Percentiles rank a stretch among this genome's conserved stretches.
These are phyloP conservation scores for Ursus arctos DNA, from an alignment of 2,113 vertebrate genomes.

Conservation along the genomic window DNA sequence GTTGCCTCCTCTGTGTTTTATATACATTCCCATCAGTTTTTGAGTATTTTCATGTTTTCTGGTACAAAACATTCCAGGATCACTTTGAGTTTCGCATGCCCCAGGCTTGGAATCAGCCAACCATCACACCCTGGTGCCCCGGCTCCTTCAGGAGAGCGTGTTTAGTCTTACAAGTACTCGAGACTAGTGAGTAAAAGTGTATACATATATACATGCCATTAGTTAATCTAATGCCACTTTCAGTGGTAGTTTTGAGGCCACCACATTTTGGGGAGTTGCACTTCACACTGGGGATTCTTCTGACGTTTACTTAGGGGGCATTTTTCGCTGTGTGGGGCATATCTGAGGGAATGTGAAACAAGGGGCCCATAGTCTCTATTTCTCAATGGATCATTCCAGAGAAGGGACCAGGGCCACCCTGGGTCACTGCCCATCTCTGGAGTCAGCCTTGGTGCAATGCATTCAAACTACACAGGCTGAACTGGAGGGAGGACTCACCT, in stretches of 20 bases:
- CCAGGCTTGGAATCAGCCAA: not conserved
- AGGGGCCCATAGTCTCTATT: not conserved
- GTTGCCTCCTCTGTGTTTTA: not conserved
- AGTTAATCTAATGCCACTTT: not conserved
- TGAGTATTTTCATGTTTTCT: not conserved
- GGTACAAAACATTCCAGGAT: not conserved
- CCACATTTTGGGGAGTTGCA: not conserved
- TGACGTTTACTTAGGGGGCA: not conserved
- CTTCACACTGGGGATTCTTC: not conserved
- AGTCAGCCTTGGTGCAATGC: not conserved
- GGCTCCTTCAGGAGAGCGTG: not conserved
- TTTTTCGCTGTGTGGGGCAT: not conserved
- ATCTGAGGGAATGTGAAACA: not conserved
- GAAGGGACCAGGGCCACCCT: not conserved
- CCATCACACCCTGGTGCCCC: not conserved
- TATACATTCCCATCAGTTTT: not conserved
- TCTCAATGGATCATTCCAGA: not conserved
- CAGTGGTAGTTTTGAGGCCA: not conserved
- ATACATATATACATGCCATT: not conserved
- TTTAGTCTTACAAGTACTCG: not conserved
- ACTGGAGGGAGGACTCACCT: not conserved
- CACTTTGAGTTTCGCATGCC: not conserved
- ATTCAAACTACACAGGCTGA: not conserved
- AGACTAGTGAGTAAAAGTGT: not conserved
- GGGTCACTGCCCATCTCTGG: not conserved